These are phyloP conservation scores for Metopia argyrocephala DNA, from an alignment of 2,888 invertebrate species.

Conservation along the genomic window DNA sequence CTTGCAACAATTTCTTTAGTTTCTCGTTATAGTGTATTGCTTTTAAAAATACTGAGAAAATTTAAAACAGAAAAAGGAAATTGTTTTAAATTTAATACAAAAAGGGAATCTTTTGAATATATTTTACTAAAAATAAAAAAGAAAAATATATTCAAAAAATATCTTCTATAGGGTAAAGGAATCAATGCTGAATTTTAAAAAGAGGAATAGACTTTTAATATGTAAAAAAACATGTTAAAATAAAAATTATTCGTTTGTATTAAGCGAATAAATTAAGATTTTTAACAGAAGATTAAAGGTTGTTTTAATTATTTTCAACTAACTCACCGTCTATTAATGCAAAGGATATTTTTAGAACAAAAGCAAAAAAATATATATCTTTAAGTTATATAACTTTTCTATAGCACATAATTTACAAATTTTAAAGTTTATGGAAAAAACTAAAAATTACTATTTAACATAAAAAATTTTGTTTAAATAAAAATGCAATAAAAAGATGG, in stretches of 20 bases:
- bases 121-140: not conserved
- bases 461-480: no score
- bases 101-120: not conserved
- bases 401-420: no score
- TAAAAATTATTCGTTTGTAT: not conserved
- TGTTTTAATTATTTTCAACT: slow-evolving; percentile 5
- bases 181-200: not conserved
- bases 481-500: no score
- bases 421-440: no score
- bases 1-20: not conserved
- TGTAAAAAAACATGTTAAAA: not conserved
- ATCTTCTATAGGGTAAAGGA: not conserved
- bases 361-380: no score
- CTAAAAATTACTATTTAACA: no score
- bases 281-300: not conserved
- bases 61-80: not conserved
- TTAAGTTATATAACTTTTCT: no score
- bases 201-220: no score
- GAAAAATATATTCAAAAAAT: not conserved
- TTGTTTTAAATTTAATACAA: not conserved
- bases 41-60: not conserved
- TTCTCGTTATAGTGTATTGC: not conserved
- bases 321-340: not conserved
- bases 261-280: slow-evolving; percentile 19
- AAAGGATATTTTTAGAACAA: not conserved